Conservation (phyloP, 1,140 invertebrate genomes). For the Drosophila teissieri region DNA sequence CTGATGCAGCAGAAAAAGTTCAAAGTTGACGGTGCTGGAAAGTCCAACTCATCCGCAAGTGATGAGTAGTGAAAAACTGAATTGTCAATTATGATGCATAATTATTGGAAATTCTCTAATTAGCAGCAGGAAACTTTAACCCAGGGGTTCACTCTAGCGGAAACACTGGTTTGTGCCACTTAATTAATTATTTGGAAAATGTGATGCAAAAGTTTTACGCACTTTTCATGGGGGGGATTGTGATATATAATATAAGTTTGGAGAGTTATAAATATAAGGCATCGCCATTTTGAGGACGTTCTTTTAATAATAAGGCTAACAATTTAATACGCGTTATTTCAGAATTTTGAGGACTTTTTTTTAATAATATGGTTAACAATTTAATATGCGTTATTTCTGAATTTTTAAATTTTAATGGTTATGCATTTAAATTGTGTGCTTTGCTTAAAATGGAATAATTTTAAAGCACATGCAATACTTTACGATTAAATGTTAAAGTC, state of each 20-base stretch:
- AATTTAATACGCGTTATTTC: no score
- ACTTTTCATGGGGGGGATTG: background rate
- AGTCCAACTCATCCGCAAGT: conserved; percentile 15
- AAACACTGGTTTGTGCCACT: conserved; percentile 1
- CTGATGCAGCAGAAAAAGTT: conserved; percentile 44
- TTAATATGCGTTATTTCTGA: no score
- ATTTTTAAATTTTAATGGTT: no score
- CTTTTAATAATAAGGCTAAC: no score
- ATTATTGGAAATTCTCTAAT: conserved; percentile 41
- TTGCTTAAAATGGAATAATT: no score
- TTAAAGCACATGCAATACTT: no score
- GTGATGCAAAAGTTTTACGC: background rate
- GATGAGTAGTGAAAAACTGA: conserved; percentile 47
- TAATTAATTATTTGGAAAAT: conserved; percentile 30
- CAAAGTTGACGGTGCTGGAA: conserved; percentile 57
- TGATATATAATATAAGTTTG: background rate
- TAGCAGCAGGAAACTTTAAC: conserved; percentile 33
- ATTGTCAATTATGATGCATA: conserved; percentile 55
- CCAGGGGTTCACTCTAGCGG: background rate
- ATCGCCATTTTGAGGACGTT: background rate
- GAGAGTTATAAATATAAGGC: background rate
- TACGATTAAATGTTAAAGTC: no score
- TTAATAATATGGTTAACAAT: no score
- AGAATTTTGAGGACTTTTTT: no score
- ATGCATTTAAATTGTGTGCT: no score